Evolutionary conservation across 2,888 invertebrate genomes (phyloP), one percentile per base, ranked within the genome.

Genomic region (Rhagonycha fulva): DNA sequence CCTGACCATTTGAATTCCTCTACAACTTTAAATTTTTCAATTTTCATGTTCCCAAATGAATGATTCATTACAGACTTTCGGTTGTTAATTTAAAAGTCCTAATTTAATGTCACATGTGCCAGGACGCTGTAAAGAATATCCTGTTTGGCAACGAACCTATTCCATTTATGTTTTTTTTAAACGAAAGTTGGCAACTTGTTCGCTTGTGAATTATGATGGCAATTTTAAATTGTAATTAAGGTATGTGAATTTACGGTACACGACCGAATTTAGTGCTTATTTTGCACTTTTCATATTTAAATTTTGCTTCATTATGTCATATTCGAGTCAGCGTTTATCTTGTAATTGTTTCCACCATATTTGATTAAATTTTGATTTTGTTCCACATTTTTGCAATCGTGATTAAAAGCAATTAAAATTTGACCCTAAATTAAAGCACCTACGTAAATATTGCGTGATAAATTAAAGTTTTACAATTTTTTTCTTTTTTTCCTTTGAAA

Each of bases 171-270:
- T 70, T 76, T 71, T 68, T 75, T 75, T 70, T 70, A 63, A 63
- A 62, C 60, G 68, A 62, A 76, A 75, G 70, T 73, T 76, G 78
- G 72, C 76, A 78, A 76, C 69, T 74, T 76, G 76, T 76, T 71
- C 75, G 61, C 30, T 62, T 71, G 61, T 81, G 78, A 81, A 76
- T 78, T 78, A 81, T 80, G 74, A 74, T 70, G 28, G 78, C 78
- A 78, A 80, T 80, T 79, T 77, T 77, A 79, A 79, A 80, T 74
- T 78, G 80, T 76, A 80, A 81, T 80, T 80, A 80, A 80, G 77
- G 76, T 73, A 76, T 71, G 73, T 68, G 77, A 77, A 80, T 76
- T 71, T 74, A 76, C 76, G 70, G 74, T 70, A 74, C 75, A 76
- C 71, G 77, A 72, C 71, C 30, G 75, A 76, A 78, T 80, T 79